phyloP scores from a whole-genome alignment of 2,797 vertebrate species.

The Hipposideros larvatus region DNA sequence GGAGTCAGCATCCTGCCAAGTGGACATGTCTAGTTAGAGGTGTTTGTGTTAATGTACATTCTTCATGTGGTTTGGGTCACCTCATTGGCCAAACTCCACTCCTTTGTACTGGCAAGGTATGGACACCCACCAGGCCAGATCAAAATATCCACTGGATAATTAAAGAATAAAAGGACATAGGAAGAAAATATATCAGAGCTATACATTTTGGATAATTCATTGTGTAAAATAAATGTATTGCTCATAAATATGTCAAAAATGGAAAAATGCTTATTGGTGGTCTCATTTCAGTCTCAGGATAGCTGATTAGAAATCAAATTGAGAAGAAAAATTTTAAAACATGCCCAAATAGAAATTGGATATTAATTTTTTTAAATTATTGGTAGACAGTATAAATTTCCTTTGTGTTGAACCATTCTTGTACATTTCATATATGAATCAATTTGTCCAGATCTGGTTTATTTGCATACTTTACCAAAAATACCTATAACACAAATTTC shows the following conservation, averaged over 20 bases:
- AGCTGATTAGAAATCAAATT: background rate
- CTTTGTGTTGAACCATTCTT: background rate
- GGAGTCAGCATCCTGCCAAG: slow-evolving; percentile 65
- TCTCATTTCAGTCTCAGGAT: background rate
- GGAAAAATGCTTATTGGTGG: background rate
- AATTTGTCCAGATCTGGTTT: slow-evolving; percentile 35
- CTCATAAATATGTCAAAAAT: background rate
- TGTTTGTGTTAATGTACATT: background rate
- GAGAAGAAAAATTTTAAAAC: background rate
- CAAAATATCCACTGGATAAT: background rate
- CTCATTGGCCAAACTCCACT: background rate
- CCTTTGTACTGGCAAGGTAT: background rate
- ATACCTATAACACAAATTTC: background rate
- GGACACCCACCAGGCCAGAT: background rate
- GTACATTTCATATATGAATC: background rate
- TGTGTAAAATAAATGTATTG: slow-evolving; percentile 24
- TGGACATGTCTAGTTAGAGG: background rate
- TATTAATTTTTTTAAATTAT: slow-evolving; percentile 55
- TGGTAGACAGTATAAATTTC: background rate
- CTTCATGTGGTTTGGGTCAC: slow-evolving; percentile 19
- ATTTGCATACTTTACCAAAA: background rate
- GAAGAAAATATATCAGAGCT: background rate
- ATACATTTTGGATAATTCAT: background rate
- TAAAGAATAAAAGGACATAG: background rate
- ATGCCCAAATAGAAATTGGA: background rate